phyloP scores from a whole-genome alignment of 2,797 vertebrate species.

The Typhlichthys eigenmanni region DNA sequence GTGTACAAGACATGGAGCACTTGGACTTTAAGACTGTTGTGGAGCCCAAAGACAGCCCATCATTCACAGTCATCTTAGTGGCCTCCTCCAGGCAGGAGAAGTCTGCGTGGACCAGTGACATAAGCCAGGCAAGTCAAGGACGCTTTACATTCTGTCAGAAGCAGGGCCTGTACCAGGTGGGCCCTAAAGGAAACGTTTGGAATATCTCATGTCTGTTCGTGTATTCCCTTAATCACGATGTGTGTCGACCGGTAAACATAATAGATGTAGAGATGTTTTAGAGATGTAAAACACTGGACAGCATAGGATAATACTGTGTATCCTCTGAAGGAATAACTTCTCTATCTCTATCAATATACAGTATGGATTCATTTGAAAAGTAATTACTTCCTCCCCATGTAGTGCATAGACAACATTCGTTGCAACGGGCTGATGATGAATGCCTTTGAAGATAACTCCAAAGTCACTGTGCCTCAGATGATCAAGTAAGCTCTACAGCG shows the following conservation, averaged over 20 bases:
- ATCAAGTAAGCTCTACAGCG: slow-evolving; percentile 85
- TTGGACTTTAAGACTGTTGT: slow-evolving; percentile 96
- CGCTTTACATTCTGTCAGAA: not conserved
- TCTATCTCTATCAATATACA: slow-evolving; percentile 19
- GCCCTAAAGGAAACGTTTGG: not conserved
- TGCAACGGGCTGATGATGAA: slow-evolving; percentile 99
- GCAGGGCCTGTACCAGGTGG: not conserved
- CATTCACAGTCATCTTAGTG: slow-evolving; percentile 92
- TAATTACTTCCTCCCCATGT: slow-evolving; percentile 14
- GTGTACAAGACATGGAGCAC: slow-evolving; percentile 87
- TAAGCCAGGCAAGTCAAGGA: slow-evolving; percentile 85
- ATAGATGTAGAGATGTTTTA: too few species aligned
- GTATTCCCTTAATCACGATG: too few species aligned
- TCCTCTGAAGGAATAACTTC: not conserved
- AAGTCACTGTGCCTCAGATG: slow-evolving; percentile 96
- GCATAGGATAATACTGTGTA: not conserved
- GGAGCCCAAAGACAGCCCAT: slow-evolving; percentile 89
- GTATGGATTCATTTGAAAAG: slow-evolving; percentile 4
- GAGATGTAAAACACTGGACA: too few species aligned
- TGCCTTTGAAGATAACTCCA: slow-evolving; percentile 95
- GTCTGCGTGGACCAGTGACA: slow-evolving; percentile 96
- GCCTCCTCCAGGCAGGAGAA: slow-evolving; percentile 95
- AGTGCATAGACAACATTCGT: slow-evolving; percentile 98
- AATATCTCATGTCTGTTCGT: not conserved
- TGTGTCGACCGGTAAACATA: too few species aligned